These are phyloP conservation scores for Cantharis lateralis DNA, from an alignment of 2,888 invertebrate species.

Conservation along the genomic window DNA sequence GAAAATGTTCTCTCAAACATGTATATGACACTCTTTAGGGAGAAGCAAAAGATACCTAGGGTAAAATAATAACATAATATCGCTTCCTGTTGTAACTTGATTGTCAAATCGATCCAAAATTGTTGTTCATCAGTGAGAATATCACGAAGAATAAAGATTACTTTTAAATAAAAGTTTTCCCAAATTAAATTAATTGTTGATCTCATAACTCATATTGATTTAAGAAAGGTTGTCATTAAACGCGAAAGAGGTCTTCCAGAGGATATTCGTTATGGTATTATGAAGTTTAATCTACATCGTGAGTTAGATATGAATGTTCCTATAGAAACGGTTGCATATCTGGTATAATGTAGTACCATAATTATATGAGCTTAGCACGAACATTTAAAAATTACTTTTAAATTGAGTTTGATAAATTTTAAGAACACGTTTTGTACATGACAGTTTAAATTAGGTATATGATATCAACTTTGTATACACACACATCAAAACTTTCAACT, in stretches of 20 bases:
- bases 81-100: not conserved
- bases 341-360: not conserved
- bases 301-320: not conserved
- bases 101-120: not conserved
- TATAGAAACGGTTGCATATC: not conserved
- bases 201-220: not conserved
- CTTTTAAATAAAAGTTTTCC: not conserved
- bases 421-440: not conserved
- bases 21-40: conserved; percentile 24
- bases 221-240: not conserved
- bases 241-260: not conserved
- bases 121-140: not conserved
- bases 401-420: not conserved
- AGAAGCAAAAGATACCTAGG: conserved; percentile 18
- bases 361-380: not conserved
- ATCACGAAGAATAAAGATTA: not conserved
- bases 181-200: not conserved
- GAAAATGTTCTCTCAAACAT: conserved; percentile 9
- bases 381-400: not conserved
- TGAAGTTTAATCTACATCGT: not conserved
- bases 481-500: not conserved
- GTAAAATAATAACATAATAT: conserved; percentile 19
- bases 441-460: not conserved
- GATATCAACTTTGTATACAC: not conserved
- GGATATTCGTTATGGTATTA: not conserved